Conservation (phyloP, 2,888 invertebrate species). For the Invenusta paracnida region DNA sequence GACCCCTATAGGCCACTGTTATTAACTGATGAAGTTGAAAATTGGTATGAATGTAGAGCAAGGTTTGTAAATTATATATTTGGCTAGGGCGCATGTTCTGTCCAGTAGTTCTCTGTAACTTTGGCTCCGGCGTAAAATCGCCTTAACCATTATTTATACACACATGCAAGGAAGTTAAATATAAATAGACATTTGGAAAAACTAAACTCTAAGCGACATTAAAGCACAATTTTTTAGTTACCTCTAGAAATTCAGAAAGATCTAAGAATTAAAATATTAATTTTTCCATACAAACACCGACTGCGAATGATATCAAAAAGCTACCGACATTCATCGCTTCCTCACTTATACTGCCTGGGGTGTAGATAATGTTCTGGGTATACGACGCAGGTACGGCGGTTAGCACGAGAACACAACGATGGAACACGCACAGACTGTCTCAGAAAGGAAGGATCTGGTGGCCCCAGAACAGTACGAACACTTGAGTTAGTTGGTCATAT, state of each 20-base stretch:
- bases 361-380: background rate
- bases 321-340: background rate
- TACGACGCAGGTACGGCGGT: background rate
- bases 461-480: background rate
- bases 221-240: background rate
- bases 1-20: no score
- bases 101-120: no score
- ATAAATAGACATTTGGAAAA: background rate
- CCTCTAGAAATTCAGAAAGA: background rate
- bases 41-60: no score
- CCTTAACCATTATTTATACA: no score
- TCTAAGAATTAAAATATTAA: background rate
- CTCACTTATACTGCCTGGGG: background rate
- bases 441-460: background rate
- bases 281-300: background rate
- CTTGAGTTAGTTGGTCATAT: background rate
- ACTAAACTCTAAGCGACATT: background rate
- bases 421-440: background rate
- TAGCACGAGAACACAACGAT: background rate
- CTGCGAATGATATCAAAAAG: background rate
- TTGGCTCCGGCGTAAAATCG: no score
- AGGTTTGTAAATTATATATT: no score
- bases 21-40: no score
- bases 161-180: background rate
- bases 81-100: no score